Base-by-base conservation (phyloP, 2,797 vertebrate genomes). In the Rhinatrema bivittatum region DNA sequence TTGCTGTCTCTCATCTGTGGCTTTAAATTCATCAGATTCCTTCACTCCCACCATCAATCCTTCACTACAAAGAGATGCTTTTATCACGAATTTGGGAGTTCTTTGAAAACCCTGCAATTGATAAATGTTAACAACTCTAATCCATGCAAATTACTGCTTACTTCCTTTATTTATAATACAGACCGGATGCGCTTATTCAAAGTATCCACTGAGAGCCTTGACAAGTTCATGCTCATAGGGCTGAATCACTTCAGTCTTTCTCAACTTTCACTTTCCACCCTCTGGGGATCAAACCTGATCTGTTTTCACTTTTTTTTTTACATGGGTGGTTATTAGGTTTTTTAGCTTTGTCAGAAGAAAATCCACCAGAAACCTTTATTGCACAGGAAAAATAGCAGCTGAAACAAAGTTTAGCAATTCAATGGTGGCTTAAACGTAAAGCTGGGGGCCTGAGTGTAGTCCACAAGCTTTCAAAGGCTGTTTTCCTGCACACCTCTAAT, bases 1-100 rank as follows among this genome's bases (percentile, higher is more conserved):
- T 92, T 89, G 87, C 85, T 85, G 65, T 80, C 85, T 87, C 91
- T 90, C 85, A 78, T 91, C 85, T 85, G 75, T 79, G 84, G 89
- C 87, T 90, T 89, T 91, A 91, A 90, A 91, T 87, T 89, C 87
- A 90, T 93, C 84, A 76, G 85, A 68, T 91, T 83, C 84, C 79
- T 86, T 83, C 75, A 82, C 79, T 78, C 80, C 86, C 67, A 70
- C 89, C 81, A 84, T 91, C 89, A 93, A 96, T 96, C 91, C 87
- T 89, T 72, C 82, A 88, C 85, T 93, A 94, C 91, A 94, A 95
- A 95, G 90, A 78, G 86, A 86, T 63, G 74, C 76, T 84, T 68
- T 63, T 82, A 82, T 84, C 83, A 85, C 84, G 88, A 87, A 88
- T 87, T 87, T 86, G 80, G 83, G 83, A 85, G 87, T 87, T 83